Evolutionary conservation across 2,888 invertebrate species (phyloP), one percentile per base, ranked within the genome.

Genomic region (Amblyteles armatorius): DNA sequence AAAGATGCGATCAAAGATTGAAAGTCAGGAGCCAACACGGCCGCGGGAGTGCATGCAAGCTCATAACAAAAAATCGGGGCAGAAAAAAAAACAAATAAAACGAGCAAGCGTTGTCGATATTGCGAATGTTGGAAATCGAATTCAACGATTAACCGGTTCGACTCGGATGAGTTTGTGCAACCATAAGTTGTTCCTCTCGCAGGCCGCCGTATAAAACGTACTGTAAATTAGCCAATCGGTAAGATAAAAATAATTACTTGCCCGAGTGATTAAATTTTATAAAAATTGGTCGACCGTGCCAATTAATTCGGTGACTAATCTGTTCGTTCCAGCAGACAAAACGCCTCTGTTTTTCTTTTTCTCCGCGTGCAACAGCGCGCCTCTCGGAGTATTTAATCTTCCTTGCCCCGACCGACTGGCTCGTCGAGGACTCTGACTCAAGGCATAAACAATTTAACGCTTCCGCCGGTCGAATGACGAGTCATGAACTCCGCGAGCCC

Each of bases 371-470:
- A 57, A 57, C 22, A 26, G 57, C 22, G 26, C 26, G 26, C 13
- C 16, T 57, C 11, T 11, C 3, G 57, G 2, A 57, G 57, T 57
- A 11, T 26, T 57, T 57, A 26, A 26, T 26, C 13, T 57, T 13
- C 57, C 22, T 26, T 11, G 4, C 1, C 57, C 4, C 16, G 33
- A 4, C 33, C 13, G 78, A 69, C 57, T 33, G 44, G 29, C 57
- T 69, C 68, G 68, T 44, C 48, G 60, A 60, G 33, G n/a, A 78
- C 60, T 63, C 60, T 7, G 5, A 63, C 48, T 48, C 57, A 9
- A 19, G 22, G 55, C 67, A 68, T 77, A 77, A 77, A 77, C 68
- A 33, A 48, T 78, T 78, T 78, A 57, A 78, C 60, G 69, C 57
- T 69, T 60, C 40, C 19, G 48, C 44, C 33, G n/a, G 69, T 22